A percentile compares a stretch with the other conserved stretches of the same genome.
phyloP scores from a whole-genome alignment of 2,888 invertebrate species.

The Bhutanitis thaidina region DNA sequence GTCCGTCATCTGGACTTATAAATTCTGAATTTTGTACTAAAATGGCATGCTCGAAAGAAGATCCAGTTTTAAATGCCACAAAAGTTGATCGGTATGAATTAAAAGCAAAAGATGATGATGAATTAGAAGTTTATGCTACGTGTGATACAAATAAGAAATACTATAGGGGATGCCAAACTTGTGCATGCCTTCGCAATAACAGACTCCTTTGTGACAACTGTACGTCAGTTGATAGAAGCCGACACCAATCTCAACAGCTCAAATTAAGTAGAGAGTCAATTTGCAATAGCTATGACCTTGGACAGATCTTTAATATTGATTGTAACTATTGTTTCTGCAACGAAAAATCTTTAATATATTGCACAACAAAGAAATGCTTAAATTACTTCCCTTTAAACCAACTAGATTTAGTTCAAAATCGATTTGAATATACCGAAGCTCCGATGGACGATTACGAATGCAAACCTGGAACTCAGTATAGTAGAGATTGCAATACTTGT shows the following conservation, averaged over 20 bases:
- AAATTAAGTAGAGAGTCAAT: neutral
- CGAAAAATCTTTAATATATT: conserved; percentile 51
- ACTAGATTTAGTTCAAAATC: conserved; percentile 5
- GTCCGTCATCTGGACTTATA: conserved; percentile 41
- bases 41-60: conserved; percentile 38
- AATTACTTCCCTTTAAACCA: neutral
- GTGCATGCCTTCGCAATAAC: conserved; percentile 68
- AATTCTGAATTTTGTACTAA: conserved; percentile 48
- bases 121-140: conserved; percentile 40
- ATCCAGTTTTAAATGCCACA: conserved; percentile 28
- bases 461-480: conserved; percentile 42
- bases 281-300: conserved; percentile 37
- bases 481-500: conserved; percentile 55
- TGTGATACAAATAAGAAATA: conserved; percentile 62
- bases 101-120: conserved; percentile 5
- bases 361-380: conserved; percentile 59
- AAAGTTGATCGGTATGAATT: conserved; percentile 4
- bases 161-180: conserved; percentile 72
- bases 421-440: conserved; percentile 8
- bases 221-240: conserved; percentile 26
- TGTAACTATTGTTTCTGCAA: conserved; percentile 79
- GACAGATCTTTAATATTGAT: conserved; percentile 55
- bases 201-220: conserved; percentile 65
- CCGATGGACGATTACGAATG: conserved; percentile 41
- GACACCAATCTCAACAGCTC: neutral